Conservation (phyloP, 2,888 invertebrate species). For the Drosophila tanythrix region DNA sequence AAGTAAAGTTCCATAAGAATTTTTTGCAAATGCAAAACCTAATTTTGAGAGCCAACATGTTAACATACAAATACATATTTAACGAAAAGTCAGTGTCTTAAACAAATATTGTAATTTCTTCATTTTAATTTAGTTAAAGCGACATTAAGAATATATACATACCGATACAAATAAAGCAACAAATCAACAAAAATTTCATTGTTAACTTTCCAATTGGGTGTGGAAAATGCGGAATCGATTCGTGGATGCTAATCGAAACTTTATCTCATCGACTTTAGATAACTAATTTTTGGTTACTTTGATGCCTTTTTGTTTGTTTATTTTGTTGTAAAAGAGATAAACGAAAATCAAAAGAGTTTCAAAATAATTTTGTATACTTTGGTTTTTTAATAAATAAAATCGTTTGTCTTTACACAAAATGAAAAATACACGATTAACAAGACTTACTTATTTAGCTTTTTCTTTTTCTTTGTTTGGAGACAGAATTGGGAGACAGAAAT, state of each 20-base stretch:
- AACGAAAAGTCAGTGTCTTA: slow-evolving; percentile 68
- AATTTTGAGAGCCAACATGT: slow-evolving; percentile 68
- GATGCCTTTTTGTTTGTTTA: neutral
- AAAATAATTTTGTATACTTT: slow-evolving; percentile 62
- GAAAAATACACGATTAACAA: slow-evolving; percentile 69
- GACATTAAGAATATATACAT: slow-evolving; percentile 59
- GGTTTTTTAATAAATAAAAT: slow-evolving; percentile 80
- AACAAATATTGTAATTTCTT: slow-evolving; percentile 62
- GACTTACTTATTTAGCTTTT: slow-evolving; percentile 48
- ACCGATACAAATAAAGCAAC: slow-evolving; percentile 50
- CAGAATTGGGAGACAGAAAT: slow-evolving; percentile 40
- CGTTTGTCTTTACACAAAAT: slow-evolving; percentile 71
- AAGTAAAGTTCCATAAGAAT: slow-evolving; percentile 62
- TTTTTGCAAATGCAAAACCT: slow-evolving; percentile 48
- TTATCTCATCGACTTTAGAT: neutral
- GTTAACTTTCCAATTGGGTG: neutral
- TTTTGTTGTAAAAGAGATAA: neutral
- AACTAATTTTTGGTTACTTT: neutral
- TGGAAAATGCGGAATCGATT: neutral
- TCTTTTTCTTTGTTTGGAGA: slow-evolving; percentile 28
- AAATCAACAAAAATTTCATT: neutral
- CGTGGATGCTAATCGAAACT: neutral
- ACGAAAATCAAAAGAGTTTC: neutral
- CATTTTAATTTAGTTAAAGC: slow-evolving; percentile 65
- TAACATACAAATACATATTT: slow-evolving; percentile 58